A percentile compares a stretch with the other conserved stretches of the same genome.
Conservation (phyloP, 2,113 vertebrate species). For the Hippocampus barbouri region DNA sequence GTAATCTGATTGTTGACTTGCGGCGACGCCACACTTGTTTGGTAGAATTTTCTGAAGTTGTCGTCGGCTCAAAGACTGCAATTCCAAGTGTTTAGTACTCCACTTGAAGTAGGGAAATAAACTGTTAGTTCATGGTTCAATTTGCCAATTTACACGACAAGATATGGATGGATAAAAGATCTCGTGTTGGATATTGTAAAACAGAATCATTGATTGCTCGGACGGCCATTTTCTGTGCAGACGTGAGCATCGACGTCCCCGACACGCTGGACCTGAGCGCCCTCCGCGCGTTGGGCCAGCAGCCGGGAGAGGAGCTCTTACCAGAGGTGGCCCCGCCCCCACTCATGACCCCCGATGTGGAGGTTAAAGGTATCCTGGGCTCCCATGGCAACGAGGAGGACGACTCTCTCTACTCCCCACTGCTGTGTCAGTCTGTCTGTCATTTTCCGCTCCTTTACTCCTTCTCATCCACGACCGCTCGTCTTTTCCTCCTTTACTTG, state of each 20-base stretch:
- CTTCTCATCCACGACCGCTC: constrained; percentile 14
- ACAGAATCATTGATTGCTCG: no score
- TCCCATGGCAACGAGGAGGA: constrained; percentile 99
- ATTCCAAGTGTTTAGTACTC: no score
- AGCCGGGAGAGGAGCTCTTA: constrained; percentile 93
- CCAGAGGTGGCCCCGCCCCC: constrained; percentile 93
- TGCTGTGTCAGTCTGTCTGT: constrained; percentile 99
- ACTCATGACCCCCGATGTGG: constrained; percentile 94
- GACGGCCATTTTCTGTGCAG: constrained; percentile 55
- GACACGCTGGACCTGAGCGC: constrained; percentile 91
- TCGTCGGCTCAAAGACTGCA: no score
- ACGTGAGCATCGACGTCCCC: constrained; percentile 96
- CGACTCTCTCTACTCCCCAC: constrained; percentile 99
- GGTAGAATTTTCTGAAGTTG: no score
- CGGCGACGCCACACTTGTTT: no score
- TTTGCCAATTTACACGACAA: no score
- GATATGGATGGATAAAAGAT: no score
- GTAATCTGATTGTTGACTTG: no score
- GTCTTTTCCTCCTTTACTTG: constrained; percentile 31
- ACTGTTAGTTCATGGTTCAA: no score
- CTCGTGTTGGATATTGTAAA: no score
- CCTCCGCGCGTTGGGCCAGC: constrained; percentile 84
- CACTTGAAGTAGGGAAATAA: no score
- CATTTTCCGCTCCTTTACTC: constrained; percentile 64
- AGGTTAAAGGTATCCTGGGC: constrained; percentile 99